phyloP scores from a whole-genome alignment of 2,888 invertebrate genomes.

The Drosophila prolongata region DNA sequence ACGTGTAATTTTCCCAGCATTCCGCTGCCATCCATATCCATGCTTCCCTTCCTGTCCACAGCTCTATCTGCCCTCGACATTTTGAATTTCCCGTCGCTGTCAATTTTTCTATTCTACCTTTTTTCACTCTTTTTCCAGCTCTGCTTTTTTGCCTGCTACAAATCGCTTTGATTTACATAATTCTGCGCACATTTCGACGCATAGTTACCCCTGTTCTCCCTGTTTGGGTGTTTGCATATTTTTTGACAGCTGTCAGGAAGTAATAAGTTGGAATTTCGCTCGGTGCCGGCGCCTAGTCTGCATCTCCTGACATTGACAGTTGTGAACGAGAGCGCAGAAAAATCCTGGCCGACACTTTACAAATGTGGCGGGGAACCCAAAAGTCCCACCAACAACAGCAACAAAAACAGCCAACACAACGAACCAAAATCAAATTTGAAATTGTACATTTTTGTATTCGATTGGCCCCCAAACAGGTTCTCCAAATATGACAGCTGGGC shows the following conservation, averaged over 20 bases:
- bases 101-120: slow-evolving; percentile 48
- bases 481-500: slow-evolving; percentile 64
- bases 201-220: slow-evolving; percentile 64
- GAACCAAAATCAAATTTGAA: slow-evolving; percentile 28
- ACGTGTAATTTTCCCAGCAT: slow-evolving; percentile 72
- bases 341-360: slow-evolving; percentile 69
- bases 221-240: slow-evolving; percentile 76
- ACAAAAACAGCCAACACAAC: neutral
- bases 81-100: slow-evolving; percentile 68
- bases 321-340: slow-evolving; percentile 50
- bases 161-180: slow-evolving; percentile 80
- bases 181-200: slow-evolving; percentile 74
- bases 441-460: slow-evolving; percentile 43
- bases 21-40: slow-evolving; percentile 13
- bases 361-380: slow-evolving; percentile 48
- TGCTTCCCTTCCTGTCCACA: neutral
- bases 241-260: slow-evolving; percentile 83
- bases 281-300: slow-evolving; percentile 64
- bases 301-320: slow-evolving; percentile 71
- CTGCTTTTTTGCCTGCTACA: slow-evolving; percentile 52
- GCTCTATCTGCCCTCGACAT: slow-evolving; percentile 51
- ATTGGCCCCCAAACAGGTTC: slow-evolving; percentile 31
- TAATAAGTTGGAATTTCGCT: slow-evolving; percentile 79
- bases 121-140: slow-evolving; percentile 41
- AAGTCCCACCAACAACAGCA: slow-evolving; percentile 5